Conservation (phyloP, 2,797 vertebrate genomes). For the Danio tinwini region DNA sequence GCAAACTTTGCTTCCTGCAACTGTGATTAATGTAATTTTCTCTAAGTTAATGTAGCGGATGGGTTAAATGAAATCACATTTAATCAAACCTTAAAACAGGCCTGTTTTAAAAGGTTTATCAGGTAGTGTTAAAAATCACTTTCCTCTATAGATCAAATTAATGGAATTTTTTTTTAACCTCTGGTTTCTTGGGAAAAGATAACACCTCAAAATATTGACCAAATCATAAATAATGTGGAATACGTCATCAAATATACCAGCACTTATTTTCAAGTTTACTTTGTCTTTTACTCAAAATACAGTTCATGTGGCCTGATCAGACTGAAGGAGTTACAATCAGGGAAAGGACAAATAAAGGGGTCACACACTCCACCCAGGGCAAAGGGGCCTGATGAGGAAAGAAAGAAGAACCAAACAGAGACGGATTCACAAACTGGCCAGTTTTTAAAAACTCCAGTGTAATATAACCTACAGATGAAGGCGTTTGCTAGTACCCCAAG, state of each 20-base stretch:
- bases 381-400: slow-evolving; percentile 44
- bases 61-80: no score
- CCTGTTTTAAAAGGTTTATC: no score
- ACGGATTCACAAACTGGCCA: slow-evolving; percentile 53
- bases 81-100: no score
- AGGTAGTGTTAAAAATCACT: no score
- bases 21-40: no score
- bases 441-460: slow-evolving; percentile 53
- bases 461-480: slow-evolving; percentile 58
- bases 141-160: no score
- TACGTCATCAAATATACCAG: slow-evolving; percentile 21
- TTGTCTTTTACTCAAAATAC: slow-evolving; percentile 76
- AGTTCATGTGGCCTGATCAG: slow-evolving; percentile 69
- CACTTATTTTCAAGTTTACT: slow-evolving; percentile 51
- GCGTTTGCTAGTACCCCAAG: slow-evolving; percentile 54
- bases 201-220: neutral
- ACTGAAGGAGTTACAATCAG: slow-evolving; percentile 73
- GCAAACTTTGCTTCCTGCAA: no score
- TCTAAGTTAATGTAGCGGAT: no score
- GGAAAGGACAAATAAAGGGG: slow-evolving; percentile 68
- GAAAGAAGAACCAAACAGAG: slow-evolving; percentile 51
- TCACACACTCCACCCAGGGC: slow-evolving; percentile 46
- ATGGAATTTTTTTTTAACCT: no score
- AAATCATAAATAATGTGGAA: slow-evolving; percentile 9
- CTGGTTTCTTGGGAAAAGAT: neutral